Conservation (phyloP, 2,113 vertebrate genomes). For the Siniperca chuatsi region DNA sequence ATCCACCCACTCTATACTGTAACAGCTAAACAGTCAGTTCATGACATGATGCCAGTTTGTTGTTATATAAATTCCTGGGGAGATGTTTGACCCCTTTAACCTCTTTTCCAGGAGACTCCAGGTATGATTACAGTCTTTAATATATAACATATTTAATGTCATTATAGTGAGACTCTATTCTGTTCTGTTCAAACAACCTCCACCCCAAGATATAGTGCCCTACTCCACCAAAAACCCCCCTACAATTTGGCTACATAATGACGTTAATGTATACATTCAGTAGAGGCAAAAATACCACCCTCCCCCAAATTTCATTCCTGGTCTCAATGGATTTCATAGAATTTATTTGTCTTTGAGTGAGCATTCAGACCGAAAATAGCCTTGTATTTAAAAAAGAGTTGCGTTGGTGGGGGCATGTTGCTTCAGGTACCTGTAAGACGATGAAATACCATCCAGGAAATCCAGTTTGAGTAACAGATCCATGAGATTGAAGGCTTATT, state of each 20-base stretch:
- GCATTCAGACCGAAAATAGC: too few relatives aligned
- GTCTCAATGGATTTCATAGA: too few relatives aligned
- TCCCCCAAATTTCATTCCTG: too few relatives aligned
- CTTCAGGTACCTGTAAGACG: too few relatives aligned
- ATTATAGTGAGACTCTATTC: slow-evolving; percentile 15
- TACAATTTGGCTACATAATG: not conserved
- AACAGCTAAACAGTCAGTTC: slow-evolving; percentile 12
- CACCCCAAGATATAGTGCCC: not conserved
- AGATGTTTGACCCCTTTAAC: slow-evolving; percentile 9
- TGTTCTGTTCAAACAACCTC: slow-evolving; percentile 2
- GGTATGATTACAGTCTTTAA: slow-evolving; percentile 16
- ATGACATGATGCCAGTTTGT: slow-evolving; percentile 3
- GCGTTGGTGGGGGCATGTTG: too few relatives aligned
- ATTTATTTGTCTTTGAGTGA: too few relatives aligned
- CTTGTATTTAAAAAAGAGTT: too few relatives aligned
- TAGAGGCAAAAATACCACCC: not conserved
- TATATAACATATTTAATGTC: not conserved
- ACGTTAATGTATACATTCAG: not conserved
- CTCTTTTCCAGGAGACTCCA: slow-evolving; percentile 16
- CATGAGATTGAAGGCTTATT: too few relatives aligned
- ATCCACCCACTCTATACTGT: not conserved
- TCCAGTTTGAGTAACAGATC: too few relatives aligned
- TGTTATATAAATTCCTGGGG: not conserved
- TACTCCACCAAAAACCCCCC: not conserved
- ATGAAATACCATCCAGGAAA: too few relatives aligned